phyloP scores from a whole-genome alignment of 2,113 vertebrate genomes.

The Chloebia gouldiae region DNA sequence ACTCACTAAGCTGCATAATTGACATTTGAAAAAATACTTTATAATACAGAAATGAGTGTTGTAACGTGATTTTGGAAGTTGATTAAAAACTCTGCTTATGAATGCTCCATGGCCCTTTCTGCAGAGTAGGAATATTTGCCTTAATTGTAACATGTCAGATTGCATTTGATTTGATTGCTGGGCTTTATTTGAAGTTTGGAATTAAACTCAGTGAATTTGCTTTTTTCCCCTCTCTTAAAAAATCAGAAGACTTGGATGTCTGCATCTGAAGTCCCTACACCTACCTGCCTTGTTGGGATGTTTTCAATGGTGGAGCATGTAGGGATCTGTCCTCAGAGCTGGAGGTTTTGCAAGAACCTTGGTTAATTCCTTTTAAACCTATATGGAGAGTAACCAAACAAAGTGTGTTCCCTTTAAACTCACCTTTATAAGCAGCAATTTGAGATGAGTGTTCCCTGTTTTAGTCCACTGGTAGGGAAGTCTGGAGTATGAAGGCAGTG shows the following conservation, averaged over 20 bases:
- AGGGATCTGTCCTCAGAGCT: not conserved
- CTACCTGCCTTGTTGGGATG: not conserved
- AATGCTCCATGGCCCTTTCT: not conserved
- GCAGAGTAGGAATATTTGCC: not conserved
- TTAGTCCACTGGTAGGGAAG: not conserved
- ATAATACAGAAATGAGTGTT: not conserved
- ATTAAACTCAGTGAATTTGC: not conserved
- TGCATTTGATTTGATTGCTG: not conserved
- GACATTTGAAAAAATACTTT: not conserved
- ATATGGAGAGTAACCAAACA: not conserved
- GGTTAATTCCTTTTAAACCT: not conserved
- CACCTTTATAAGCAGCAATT: not conserved
- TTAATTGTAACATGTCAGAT: not conserved
- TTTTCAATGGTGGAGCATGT: fast-evolving
- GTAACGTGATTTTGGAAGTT: not conserved
- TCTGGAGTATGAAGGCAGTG: not conserved
- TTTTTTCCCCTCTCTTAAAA: not conserved
- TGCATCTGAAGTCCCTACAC: not conserved
- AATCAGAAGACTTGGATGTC: not conserved
- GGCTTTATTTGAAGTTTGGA: not conserved
- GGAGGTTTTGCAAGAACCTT: not conserved
- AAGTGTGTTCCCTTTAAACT: not conserved
- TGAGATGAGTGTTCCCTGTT: not conserved
- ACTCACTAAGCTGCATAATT: not conserved
- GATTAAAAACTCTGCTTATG: not conserved